Conservation (phyloP, 2,113 vertebrate genomes). For the Phalacrocorax carbo region DNA sequence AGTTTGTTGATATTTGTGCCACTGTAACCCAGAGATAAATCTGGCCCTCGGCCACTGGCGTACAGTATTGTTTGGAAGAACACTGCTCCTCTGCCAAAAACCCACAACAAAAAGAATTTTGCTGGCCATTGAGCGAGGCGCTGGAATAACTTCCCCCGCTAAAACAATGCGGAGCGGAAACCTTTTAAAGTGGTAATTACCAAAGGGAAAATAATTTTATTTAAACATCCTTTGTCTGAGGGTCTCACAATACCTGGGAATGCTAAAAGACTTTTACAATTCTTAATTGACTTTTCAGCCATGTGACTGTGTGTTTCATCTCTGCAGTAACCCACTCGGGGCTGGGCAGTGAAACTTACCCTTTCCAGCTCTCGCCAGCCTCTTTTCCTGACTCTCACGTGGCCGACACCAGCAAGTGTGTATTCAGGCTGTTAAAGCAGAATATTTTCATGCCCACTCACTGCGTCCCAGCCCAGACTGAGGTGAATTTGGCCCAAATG, state of each 20-base stretch:
- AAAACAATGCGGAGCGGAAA: constrained; percentile 26
- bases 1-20: background rate
- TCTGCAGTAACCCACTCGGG: background rate
- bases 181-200: background rate
- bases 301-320: background rate
- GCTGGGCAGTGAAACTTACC: background rate
- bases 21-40: background rate
- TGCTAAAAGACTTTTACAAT: background rate
- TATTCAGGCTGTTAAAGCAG: background rate
- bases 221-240: constrained; percentile 31
- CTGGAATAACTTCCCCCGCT: background rate
- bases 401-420: background rate
- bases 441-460: background rate
- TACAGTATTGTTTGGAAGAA: background rate
- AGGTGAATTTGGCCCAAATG: background rate
- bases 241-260: constrained; percentile 21
- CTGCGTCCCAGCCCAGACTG: background rate
- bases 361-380: constrained; percentile 21
- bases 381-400: background rate
- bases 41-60: background rate
- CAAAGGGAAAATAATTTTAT: background rate
- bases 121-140: background rate
- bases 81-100: background rate
- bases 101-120: background rate
- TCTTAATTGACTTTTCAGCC: constrained; percentile 26